Percentiles rank a stretch among this genome's conserved stretches.
Conservation (phyloP, 2,113 vertebrate genomes). For the Myodes glareolus region DNA sequence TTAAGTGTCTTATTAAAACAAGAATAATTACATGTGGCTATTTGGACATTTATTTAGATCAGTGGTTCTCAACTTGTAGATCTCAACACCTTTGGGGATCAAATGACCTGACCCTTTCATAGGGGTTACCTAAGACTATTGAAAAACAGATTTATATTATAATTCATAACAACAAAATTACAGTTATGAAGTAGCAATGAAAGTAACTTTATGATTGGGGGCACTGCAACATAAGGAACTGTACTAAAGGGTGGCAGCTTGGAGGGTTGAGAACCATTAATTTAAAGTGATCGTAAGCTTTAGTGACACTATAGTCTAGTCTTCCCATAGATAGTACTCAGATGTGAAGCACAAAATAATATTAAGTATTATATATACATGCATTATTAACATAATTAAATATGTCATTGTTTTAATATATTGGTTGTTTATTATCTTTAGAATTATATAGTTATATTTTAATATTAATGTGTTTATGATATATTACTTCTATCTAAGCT, state of each 20-base stretch:
- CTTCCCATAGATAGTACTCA: background rate
- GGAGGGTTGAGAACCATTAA: background rate
- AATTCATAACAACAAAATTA: background rate
- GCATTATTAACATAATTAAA: background rate
- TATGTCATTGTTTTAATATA: background rate
- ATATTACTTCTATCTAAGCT: background rate
- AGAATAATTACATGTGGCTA: background rate
- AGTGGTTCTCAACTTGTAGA: background rate
- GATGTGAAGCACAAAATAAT: background rate
- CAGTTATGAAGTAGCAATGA: background rate
- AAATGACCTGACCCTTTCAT: background rate
- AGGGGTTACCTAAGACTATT: background rate
- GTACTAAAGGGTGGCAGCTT: background rate
- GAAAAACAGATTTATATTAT: background rate
- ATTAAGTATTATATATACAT: constrained; percentile 38
- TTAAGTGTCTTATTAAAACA: constrained; percentile 14
- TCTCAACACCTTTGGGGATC: background rate
- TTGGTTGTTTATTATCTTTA: background rate
- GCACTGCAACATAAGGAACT: background rate
- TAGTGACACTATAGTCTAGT: constrained; percentile 25
- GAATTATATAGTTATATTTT: background rate
- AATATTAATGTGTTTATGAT: background rate
- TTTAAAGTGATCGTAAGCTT: background rate
- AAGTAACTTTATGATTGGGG: background rate
- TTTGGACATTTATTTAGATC: constrained; percentile 35